These are phyloP conservation scores for Vireo altiloquus DNA, from an alignment of 2,113 vertebrate species.

Conservation along the genomic window DNA sequence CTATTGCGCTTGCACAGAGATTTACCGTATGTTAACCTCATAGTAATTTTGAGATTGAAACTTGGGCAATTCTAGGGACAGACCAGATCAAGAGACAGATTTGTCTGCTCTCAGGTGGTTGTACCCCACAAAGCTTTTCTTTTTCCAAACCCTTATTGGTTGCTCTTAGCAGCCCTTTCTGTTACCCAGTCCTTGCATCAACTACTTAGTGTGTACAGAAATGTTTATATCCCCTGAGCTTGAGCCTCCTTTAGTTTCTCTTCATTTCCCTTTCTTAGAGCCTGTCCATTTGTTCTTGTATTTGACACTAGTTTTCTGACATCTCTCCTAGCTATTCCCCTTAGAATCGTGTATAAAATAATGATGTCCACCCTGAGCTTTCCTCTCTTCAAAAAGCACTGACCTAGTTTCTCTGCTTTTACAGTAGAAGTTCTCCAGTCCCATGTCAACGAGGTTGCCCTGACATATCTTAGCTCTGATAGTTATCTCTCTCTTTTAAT, in stretches of 20 bases:
- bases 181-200: not conserved
- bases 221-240: slow-evolving; percentile 22
- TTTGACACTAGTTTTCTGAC: slow-evolving; percentile 58
- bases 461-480: slow-evolving; percentile 53
- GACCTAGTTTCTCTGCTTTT: slow-evolving; percentile 67
- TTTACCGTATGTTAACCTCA: slow-evolving; percentile 17
- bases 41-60: slow-evolving; percentile 34
- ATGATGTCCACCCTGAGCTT: slow-evolving; percentile 65
- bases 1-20: slow-evolving; percentile 45
- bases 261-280: slow-evolving; percentile 45
- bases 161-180: not conserved
- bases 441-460: slow-evolving; percentile 62
- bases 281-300: slow-evolving; percentile 47
- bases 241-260: not conserved
- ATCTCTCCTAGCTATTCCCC: slow-evolving; percentile 53
- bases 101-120: not conserved
- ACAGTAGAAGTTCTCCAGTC: slow-evolving; percentile 56
- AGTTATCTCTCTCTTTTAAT: slow-evolving; percentile 51
- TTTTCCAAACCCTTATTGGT: not conserved
- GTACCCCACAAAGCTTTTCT: not conserved
- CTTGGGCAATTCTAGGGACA: not conserved
- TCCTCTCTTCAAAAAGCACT: slow-evolving; percentile 62
- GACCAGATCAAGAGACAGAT: not conserved
- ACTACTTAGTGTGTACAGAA: not conserved
- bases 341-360: slow-evolving; percentile 58